Conservation (phyloP, 64 coral and sea anemone species). For the Cladopsammia gracilis region DNA sequence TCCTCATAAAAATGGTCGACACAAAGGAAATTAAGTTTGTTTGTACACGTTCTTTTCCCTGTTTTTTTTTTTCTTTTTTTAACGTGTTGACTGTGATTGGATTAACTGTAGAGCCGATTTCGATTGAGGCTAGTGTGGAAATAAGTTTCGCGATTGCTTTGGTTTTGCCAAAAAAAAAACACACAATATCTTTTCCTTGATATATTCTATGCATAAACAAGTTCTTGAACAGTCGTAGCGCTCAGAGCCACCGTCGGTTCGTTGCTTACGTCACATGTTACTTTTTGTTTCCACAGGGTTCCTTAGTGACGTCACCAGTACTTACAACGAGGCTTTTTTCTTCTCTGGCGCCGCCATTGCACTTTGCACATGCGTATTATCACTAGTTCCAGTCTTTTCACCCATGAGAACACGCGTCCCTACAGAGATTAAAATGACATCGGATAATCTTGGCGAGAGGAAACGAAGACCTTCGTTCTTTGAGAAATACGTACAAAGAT, state of each 20-base stretch:
- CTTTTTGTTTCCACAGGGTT: neutral
- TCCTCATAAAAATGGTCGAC: too few species aligned
- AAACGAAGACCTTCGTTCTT: neutral
- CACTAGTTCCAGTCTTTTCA: slow-evolving; percentile 17
- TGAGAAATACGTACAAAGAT: neutral
- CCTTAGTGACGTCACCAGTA: slow-evolving; percentile 31
- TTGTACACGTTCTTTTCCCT: too few species aligned
- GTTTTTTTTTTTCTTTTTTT: too few species aligned
- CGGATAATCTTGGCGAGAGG: neutral
- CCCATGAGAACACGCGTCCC: neutral
- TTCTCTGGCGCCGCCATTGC: slow-evolving; percentile 27
- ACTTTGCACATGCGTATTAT: slow-evolving; percentile 3
- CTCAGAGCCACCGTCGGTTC: neutral
- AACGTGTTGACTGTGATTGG: too few species aligned
- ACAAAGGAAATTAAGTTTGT: too few species aligned
- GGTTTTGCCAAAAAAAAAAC: too few species aligned
- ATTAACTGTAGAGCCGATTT: too few species aligned
- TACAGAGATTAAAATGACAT: neutral
- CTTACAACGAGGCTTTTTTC: slow-evolving; percentile 34
- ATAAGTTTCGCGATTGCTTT: too few species aligned
- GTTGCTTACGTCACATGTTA: neutral
- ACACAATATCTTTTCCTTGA: too few species aligned
- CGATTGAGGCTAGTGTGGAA: too few species aligned
- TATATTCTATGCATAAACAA: too few species aligned
- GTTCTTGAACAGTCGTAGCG: too few species aligned